These are phyloP conservation scores for Lochmaea capreae DNA, from an alignment of 2,888 invertebrate genomes.

Conservation along the genomic window DNA sequence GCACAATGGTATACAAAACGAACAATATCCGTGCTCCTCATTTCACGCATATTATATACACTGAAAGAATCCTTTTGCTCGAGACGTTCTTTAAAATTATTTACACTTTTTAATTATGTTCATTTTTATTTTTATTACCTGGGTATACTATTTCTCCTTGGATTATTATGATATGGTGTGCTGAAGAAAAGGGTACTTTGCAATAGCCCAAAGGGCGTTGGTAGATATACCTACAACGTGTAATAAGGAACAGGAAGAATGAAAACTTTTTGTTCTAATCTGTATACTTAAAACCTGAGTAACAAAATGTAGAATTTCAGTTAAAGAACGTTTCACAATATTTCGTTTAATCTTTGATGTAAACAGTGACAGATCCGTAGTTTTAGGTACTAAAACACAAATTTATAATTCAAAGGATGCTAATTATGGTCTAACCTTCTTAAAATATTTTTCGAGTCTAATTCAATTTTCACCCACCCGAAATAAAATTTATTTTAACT, in stretches of 20 bases:
- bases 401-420: too few relatives aligned
- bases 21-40: slow-evolving; percentile 59
- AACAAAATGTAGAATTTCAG: too few relatives aligned
- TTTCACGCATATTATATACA: slow-evolving; percentile 62
- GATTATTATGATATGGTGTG: slow-evolving; percentile 19
- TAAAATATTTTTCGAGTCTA: background rate
- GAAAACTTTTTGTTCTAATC: background rate
- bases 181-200: slow-evolving; percentile 15
- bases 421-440: too few relatives aligned
- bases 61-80: slow-evolving; percentile 56
- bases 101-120: slow-evolving; percentile 42
- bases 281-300: too few relatives aligned
- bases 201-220: slow-evolving; percentile 16
- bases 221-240: slow-evolving; percentile 4
- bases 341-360: too few relatives aligned
- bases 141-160: slow-evolving; percentile 27
- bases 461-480: background rate
- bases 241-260: slow-evolving; percentile 10
- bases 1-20: slow-evolving; percentile 40
- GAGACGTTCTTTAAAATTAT: slow-evolving; percentile 47
- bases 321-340: too few relatives aligned
- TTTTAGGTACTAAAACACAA: too few relatives aligned
- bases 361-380: too few relatives aligned
- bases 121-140: slow-evolving; percentile 37
- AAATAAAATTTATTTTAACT: background rate